Evolutionary conservation across 2,888 invertebrate genomes (phyloP).

Genomic region (Archaeoteleia sp.): DNA sequence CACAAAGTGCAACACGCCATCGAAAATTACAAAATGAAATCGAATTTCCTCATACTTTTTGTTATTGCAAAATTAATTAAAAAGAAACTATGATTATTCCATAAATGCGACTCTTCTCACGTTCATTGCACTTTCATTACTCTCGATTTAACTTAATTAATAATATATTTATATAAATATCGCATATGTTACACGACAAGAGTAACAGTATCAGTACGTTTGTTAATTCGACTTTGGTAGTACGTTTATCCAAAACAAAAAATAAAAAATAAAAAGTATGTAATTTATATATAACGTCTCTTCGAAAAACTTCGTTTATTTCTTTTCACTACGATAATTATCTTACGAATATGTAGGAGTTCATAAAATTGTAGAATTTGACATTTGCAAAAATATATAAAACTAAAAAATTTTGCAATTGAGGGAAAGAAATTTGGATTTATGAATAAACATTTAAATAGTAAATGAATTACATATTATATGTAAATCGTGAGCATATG

Average conservation of each 20-base stretch:
- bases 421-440: not conserved
- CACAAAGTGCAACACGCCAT: too few relatives aligned
- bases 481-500: not conserved
- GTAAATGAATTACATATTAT: not conserved
- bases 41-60: too few relatives aligned
- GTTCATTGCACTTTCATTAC: too few relatives aligned
- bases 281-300: conserved; percentile 30
- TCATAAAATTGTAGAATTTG: conserved; percentile 23
- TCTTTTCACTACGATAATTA: conserved; percentile 29
- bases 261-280: conserved; percentile 33
- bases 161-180: conserved; percentile 37
- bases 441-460: not conserved
- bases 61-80: too few relatives aligned
- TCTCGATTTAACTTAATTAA: too few relatives aligned
- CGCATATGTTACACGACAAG: conserved; percentile 40
- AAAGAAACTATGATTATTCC: too few relatives aligned
- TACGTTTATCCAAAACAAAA: conserved; percentile 52
- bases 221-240: conserved; percentile 58
- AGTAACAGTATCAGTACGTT: conserved; percentile 44
- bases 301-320: too few relatives aligned
- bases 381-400: conserved; percentile 14
- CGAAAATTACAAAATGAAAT: too few relatives aligned
- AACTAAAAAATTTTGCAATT: conserved; percentile 12
- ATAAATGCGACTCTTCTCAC: too few relatives aligned
- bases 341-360: not conserved